Evolutionary conservation across 2,888 invertebrate genomes (phyloP).

Genomic region (Catocala nupta): DNA sequence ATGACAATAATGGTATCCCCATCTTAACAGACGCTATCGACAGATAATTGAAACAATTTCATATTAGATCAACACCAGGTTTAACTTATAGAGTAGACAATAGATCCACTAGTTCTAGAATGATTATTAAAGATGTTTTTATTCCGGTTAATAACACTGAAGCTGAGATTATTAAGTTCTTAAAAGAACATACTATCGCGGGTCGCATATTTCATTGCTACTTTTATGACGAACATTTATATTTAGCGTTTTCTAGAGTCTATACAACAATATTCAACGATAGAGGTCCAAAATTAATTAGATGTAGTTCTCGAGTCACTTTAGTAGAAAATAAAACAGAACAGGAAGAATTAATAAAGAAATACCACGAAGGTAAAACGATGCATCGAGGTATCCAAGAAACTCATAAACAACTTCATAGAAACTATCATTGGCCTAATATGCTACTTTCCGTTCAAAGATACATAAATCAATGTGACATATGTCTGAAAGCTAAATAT

Average conservation of each 20-base stretch:
- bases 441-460: conserved; percentile 44
- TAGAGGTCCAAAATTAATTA: conserved; percentile 38
- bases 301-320: conserved; percentile 39
- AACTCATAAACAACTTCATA: conserved; percentile 24
- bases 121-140: background rate
- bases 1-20: too few species aligned
- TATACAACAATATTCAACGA: too few species aligned
- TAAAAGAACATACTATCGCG: too few species aligned
- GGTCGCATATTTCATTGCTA: too few species aligned
- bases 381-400: conserved; percentile 29
- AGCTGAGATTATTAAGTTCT: too few species aligned
- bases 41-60: conserved; percentile 48
- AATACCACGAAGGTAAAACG: conserved; percentile 30
- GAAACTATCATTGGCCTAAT: conserved; percentile 31
- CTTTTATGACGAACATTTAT: too few species aligned
- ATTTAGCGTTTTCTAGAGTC: too few species aligned
- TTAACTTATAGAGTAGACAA: conserved; percentile 37
- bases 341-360: conserved; percentile 25
- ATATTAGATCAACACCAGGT: too few species aligned
- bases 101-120: conserved; percentile 21
- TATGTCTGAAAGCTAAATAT: too few species aligned
- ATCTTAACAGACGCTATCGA: too few species aligned
- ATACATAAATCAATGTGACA: too few species aligned
- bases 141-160: too few species aligned
- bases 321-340: conserved; percentile 30